These are phyloP conservation scores for Zapus hudsonius DNA, from an alignment of 2,113 vertebrate species.

Conservation along the genomic window DNA sequence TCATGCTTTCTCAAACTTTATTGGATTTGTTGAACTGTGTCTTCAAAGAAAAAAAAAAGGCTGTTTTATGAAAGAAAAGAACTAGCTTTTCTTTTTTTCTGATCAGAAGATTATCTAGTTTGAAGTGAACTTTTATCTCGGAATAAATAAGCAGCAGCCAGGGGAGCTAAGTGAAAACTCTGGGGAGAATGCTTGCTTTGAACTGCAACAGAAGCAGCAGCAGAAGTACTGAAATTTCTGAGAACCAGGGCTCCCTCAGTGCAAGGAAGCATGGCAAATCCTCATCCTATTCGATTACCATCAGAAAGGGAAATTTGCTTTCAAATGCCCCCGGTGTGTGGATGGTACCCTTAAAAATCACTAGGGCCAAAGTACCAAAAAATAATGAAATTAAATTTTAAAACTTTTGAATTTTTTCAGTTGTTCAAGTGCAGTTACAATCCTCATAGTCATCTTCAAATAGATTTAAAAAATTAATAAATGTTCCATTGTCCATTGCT, in stretches of 20 bases:
- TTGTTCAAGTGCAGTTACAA: not conserved
- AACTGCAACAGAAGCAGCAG: slow-evolving; percentile 41
- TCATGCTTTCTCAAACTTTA: slow-evolving; percentile 51
- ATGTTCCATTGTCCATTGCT: not conserved
- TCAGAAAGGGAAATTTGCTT: slow-evolving; percentile 62
- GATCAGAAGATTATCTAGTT: slow-evolving; percentile 78
- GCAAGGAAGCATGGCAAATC: slow-evolving; percentile 20
- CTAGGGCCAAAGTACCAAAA: not conserved
- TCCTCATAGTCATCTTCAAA: not conserved
- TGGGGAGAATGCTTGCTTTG: slow-evolving; percentile 64
- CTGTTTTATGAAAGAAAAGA: not conserved
- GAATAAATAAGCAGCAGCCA: slow-evolving; percentile 71
- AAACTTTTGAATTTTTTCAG: slow-evolving; percentile 35
- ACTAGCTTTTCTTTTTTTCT: slow-evolving; percentile 20
- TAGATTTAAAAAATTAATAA: not conserved
- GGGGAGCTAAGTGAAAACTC: slow-evolving; percentile 66
- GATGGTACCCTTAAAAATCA: slow-evolving; percentile 47
- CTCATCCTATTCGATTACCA: slow-evolving; percentile 37
- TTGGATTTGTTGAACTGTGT: slow-evolving; percentile 54
- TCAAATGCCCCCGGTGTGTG: not conserved
- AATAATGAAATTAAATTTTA: not conserved
- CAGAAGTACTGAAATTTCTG: not conserved
- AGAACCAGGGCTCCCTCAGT: not conserved
- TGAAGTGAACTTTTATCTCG: slow-evolving; percentile 73
- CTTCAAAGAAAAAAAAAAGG: slow-evolving; percentile 69